Percentiles rank a stretch among this genome's conserved stretches.
Evolutionary conservation across 2,888 invertebrate genomes (phyloP).

Genomic region (Heliconius aoede): DNA sequence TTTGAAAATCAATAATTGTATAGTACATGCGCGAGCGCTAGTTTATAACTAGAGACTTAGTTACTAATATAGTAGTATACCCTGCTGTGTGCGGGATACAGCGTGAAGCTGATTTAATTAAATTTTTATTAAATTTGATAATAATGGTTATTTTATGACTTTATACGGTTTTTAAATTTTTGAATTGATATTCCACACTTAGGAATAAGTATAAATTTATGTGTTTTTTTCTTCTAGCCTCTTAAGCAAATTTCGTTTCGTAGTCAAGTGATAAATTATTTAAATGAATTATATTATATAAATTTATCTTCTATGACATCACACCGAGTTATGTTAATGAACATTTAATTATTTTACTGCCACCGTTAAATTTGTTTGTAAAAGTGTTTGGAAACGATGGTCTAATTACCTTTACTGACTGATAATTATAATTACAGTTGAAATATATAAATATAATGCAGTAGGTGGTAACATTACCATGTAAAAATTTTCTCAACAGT

Average conservation of each 20-base stretch:
- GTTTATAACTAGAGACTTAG: no score
- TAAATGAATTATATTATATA: background rate
- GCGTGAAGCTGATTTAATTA: no score
- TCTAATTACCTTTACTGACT: background rate
- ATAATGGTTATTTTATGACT: background rate
- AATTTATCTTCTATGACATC: background rate
- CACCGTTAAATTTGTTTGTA: background rate
- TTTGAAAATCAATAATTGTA: no score
- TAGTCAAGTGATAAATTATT: background rate
- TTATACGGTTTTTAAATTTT: background rate
- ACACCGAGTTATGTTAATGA: conserved; percentile 4
- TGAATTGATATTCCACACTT: no score
- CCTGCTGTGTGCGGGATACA: no score
- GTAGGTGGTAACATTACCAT: no score
- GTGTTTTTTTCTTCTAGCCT: background rate
- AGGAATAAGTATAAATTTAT: no score
- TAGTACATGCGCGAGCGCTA: no score
- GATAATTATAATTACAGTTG: background rate
- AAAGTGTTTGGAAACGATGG: background rate
- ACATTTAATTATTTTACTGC: conserved; percentile 1
- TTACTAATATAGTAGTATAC: no score
- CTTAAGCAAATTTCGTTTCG: background rate
- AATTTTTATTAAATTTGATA: no score
- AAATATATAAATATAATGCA: background rate
- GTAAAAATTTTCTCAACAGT: no score